Percentiles rank a stretch among this genome's conserved stretches.
phyloP scores from a whole-genome alignment of 2,888 invertebrate species.

The Empis stercorea region DNA sequence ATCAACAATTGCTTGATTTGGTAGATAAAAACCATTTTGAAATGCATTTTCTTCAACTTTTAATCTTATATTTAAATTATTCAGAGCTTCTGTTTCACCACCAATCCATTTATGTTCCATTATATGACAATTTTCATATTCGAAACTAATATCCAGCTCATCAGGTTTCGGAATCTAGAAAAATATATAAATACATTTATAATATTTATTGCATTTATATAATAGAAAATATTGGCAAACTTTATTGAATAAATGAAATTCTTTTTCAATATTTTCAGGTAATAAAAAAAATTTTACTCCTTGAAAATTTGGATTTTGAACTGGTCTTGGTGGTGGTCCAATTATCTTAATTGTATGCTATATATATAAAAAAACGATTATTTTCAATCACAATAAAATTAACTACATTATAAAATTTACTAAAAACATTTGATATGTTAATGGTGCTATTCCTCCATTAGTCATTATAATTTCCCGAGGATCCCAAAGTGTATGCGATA shows the following conservation, averaged over 20 bases:
- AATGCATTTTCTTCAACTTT: conserved; percentile 43
- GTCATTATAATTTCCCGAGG: conserved; percentile 48
- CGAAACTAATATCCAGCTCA: conserved; percentile 41
- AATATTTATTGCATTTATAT: too few relatives aligned
- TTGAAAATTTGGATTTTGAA: conserved; percentile 34
- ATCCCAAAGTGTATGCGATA: conserved; percentile 62
- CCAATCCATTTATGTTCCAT: conserved; percentile 45
- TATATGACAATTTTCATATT: conserved; percentile 24
- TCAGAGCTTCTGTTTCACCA: conserved; percentile 50
- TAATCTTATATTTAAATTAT: conserved; percentile 44
- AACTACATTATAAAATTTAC: conserved; percentile 31
- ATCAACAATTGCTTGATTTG: conserved; percentile 56
- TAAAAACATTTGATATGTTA: conserved; percentile 58
- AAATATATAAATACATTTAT: background rate
- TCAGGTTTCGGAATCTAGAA: conserved; percentile 42
- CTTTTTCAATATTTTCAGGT: conserved; percentile 35
- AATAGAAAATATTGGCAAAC: too few relatives aligned
- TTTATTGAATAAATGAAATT: conserved; percentile 40
- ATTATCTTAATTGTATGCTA: conserved; percentile 50
- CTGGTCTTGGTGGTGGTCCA: conserved; percentile 48
- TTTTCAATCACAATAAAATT: background rate
- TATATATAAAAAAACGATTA: background rate
- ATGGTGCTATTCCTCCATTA: conserved; percentile 57
- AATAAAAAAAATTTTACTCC: conserved; percentile 39
- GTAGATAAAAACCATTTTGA: conserved; percentile 45